These are phyloP conservation scores for Anser cygnoides DNA, from an alignment of 2,113 vertebrate species.

Conservation along the genomic window DNA sequence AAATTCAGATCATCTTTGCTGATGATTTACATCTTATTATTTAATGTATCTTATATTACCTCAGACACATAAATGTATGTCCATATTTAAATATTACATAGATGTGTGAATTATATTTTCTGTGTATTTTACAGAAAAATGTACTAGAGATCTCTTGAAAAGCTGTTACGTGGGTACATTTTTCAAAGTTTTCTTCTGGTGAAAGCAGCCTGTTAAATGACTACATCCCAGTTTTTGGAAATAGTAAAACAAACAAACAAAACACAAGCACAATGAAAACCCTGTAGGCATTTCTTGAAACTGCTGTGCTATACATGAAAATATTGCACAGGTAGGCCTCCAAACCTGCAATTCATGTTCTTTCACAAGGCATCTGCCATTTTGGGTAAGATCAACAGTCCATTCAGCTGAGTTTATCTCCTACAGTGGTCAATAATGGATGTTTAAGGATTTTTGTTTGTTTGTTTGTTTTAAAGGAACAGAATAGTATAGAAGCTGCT, in stretches of 20 bases:
- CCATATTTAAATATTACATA: background rate
- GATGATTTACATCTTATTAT: slow-evolving; percentile 29
- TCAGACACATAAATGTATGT: background rate
- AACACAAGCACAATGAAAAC: background rate
- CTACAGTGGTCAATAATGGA: background rate
- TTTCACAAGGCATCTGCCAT: background rate
- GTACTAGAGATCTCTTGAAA: background rate
- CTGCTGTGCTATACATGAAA: background rate
- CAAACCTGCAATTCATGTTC: background rate
- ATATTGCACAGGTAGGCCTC: background rate
- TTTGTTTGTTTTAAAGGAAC: no score
- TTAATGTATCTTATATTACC: background rate
- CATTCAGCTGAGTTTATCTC: background rate
- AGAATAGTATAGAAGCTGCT: background rate
- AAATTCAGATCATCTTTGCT: slow-evolving; percentile 70
- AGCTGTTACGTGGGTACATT: background rate
- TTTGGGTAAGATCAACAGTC: background rate
- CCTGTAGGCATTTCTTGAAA: background rate
- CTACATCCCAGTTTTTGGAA: background rate
- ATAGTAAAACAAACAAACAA: background rate
- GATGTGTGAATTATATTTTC: background rate
- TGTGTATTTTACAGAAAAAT: background rate
- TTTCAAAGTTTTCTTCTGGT: background rate
- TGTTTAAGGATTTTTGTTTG: background rate
- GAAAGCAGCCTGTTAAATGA: background rate